Base-by-base conservation (phyloP, 1,140 invertebrate genomes). In the Cotesia typhae region DNA sequence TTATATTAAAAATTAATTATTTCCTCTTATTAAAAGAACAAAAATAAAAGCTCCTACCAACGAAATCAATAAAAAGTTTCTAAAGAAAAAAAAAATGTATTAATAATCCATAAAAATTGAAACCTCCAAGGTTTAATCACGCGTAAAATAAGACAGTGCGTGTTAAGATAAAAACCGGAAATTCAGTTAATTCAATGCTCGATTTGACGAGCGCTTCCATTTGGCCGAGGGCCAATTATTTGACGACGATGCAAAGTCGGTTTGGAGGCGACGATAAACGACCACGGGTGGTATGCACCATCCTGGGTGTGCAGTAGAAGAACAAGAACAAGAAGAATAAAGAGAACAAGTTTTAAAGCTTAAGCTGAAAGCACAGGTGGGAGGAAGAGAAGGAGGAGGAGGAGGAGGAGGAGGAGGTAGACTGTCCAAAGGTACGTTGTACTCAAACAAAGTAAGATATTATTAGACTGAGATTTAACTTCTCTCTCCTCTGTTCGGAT, bases 381-480 rank as follows among this genome's bases (percentile, higher is more conserved):
- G 72, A 68, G 28, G 75, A 76, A 70, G 76, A 70, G 72, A 72
- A 67, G 68, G 70, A 28, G 20, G 20, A 28, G 20, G 2, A 28
- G 28, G 28, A 28, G 73, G 63, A 52, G 57, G 60, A 51, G 55
- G 59, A 67, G 61, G n/a, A 47, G 68, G 66, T 65, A 53, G 59
- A 72, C 72, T 75, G 83, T 77, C 80, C 78, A 85, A 85, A 85
- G 83, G 84, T 86, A 83, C 84, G 84, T 85, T 86, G 83, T 85
- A 86, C 84, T 84, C 83, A 83, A 86, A 86, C 84, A 86, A 86
- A 85, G 84, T 84, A 77, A 80, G 84, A 82, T 86, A 86, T 84
- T 81, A 85, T 84, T 85, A 85, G 83, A 82, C 77, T 77, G 77
- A 28, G 28, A 28, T 28, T 28, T 2, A 28, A 28, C 28, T 28